These are phyloP conservation scores for Spea multiplicata DNA, from an alignment of 2,113 vertebrate species.

Conservation along the genomic window DNA sequence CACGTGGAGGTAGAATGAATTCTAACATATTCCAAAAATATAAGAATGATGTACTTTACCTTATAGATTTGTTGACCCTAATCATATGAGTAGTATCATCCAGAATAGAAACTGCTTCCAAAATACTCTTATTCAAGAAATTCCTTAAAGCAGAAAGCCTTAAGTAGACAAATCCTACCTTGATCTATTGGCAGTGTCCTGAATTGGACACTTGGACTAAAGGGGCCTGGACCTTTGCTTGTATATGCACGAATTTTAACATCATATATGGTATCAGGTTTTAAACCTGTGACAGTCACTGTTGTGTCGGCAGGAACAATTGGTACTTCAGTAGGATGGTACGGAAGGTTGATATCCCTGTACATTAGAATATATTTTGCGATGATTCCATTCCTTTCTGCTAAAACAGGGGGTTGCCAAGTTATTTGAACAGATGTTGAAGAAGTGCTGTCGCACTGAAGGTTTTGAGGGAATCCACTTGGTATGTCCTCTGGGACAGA, in stretches of 20 bases:
- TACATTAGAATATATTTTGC: constrained; percentile 92
- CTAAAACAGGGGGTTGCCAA: constrained; percentile 85
- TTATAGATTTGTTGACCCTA: constrained; percentile 69
- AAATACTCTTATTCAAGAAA: constrained; percentile 70
- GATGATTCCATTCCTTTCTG: constrained; percentile 90
- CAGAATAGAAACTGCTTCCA: constrained; percentile 71
- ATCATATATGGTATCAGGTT: constrained; percentile 97
- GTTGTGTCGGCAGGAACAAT: constrained; percentile 88
- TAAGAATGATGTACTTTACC: constrained; percentile 75
- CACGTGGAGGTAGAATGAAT: constrained; percentile 65
- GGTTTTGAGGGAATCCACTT: constrained; percentile 90
- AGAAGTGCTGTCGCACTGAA: constrained; percentile 84
- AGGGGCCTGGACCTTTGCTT: constrained; percentile 97
- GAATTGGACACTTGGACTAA: constrained; percentile 99
- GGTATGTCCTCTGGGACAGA: constrained; percentile 88
- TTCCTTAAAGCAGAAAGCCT: constrained; percentile 71
- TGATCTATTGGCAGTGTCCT: constrained; percentile 98
- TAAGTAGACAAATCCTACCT: constrained; percentile 97
- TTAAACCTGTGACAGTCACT: constrained; percentile 87
- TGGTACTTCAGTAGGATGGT: constrained; percentile 87
- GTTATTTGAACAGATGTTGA: constrained; percentile 88
- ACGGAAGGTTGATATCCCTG: constrained; percentile 96
- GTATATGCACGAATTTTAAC: constrained; percentile 99
- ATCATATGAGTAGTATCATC: constrained; percentile 66
- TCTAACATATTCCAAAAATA: constrained; percentile 65